Evolutionary conservation across 2,888 invertebrate species (phyloP).

Genomic region (Dynastes tityus): DNA sequence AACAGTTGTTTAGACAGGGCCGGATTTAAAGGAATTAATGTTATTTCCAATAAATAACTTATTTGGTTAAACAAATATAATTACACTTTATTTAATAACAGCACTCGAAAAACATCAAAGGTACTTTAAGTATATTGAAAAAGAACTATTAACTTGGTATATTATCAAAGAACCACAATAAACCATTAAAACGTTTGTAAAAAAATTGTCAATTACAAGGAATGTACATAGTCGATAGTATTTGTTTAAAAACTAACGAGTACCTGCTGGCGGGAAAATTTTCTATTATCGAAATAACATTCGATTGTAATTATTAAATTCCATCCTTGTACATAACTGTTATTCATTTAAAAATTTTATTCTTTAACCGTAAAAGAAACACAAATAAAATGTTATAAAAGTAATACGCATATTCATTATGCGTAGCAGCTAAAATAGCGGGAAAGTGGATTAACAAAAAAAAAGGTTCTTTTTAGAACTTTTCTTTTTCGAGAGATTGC

Average conservation of each 20-base stretch:
- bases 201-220: constrained; percentile 57
- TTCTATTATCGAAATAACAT: constrained; percentile 54
- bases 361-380: constrained; percentile 61
- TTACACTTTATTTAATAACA: too few relatives aligned
- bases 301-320: constrained; percentile 59
- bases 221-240: constrained; percentile 52
- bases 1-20: too few relatives aligned
- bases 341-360: constrained; percentile 66
- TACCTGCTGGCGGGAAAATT: constrained; percentile 58
- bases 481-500: constrained; percentile 6
- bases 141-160: neutral
- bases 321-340: constrained; percentile 66
- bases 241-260: constrained; percentile 52
- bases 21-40: too few relatives aligned
- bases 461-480: constrained; percentile 28
- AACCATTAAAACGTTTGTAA: constrained; percentile 47
- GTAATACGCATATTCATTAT: constrained; percentile 20
- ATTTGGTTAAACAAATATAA: too few relatives aligned
- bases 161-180: constrained; percentile 32
- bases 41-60: too few relatives aligned
- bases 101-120: too few relatives aligned
- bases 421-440: constrained; percentile 23
- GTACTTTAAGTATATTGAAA: neutral
- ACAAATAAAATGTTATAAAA: constrained; percentile 40
- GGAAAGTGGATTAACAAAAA: neutral